These are phyloP conservation scores for Drosophila orena DNA, from an alignment of 1,140 invertebrate genomes.

Conservation along the genomic window DNA sequence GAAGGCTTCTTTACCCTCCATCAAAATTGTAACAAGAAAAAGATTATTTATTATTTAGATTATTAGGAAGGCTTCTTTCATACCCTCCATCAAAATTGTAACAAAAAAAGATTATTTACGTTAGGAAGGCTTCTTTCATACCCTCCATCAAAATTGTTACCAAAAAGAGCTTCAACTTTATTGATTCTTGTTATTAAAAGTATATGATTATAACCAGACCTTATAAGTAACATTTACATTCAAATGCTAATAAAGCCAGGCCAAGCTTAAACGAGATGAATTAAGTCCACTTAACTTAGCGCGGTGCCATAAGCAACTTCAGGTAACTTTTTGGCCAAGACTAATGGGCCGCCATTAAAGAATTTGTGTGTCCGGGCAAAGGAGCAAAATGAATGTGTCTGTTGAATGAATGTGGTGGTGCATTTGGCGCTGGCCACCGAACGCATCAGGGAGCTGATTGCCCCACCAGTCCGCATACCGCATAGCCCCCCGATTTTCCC, in stretches of 20 bases:
- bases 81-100: too few relatives aligned
- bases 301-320: slow-evolving; percentile 1
- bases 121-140: too few relatives aligned
- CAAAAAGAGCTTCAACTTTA: not conserved
- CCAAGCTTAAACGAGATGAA: not conserved
- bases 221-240: not conserved
- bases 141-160: not conserved
- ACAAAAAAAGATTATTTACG: too few relatives aligned
- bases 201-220: too few relatives aligned
- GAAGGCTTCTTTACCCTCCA: too few relatives aligned
- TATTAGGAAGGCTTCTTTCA: too few relatives aligned
- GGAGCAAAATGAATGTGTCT: slow-evolving; percentile 64
- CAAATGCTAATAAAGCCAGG: not conserved
- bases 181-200: too few relatives aligned
- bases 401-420: slow-evolving; percentile 60
- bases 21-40: too few relatives aligned
- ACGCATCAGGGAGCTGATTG: slow-evolving; percentile 27
- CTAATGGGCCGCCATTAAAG: slow-evolving; percentile 16
- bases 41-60: too few relatives aligned
- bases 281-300: not conserved
- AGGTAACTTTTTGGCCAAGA: slow-evolving; percentile 13
- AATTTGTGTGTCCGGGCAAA: slow-evolving; percentile 6
- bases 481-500: slow-evolving; percentile 1
- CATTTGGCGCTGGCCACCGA: slow-evolving; percentile 51
- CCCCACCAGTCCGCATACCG: slow-evolving; percentile 4